Conservation (phyloP, 2,113 vertebrate species). For the Fulmarus glacialis region DNA sequence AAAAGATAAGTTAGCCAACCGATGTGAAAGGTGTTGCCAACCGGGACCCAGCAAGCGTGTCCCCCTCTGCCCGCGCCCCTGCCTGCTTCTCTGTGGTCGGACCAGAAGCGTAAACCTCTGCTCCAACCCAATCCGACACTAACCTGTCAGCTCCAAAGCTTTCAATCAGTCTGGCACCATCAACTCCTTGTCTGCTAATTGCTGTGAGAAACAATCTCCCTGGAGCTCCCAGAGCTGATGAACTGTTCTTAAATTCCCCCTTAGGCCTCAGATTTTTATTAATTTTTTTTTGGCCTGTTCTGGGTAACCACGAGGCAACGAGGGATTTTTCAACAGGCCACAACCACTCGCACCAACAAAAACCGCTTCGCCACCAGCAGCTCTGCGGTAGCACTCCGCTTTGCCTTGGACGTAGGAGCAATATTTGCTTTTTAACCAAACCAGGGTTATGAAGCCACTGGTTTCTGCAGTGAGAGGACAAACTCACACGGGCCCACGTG, state of each 20-base stretch:
- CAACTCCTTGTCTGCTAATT: neutral
- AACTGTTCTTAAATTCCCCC: neutral
- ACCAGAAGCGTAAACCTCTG: neutral
- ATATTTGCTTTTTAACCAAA: neutral
- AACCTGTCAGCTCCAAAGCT: neutral
- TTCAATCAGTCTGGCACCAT: neutral
- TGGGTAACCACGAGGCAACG: neutral
- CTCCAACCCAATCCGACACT: neutral
- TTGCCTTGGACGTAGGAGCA: neutral
- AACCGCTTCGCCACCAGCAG: fast-evolving
- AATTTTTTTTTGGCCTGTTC: neutral
- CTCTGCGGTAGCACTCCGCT: fast-evolving
- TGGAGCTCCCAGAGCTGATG: neutral
- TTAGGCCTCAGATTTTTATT: neutral
- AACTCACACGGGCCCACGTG: fast-evolving
- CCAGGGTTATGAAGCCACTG: neutral
- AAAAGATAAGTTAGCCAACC: neutral
- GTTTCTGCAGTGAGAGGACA: neutral
- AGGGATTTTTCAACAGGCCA: neutral
- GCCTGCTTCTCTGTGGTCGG: neutral
- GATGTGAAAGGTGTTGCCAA: fast-evolving
- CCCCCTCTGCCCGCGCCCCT: neutral
- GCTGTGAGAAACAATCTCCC: neutral
- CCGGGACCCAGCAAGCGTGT: fast-evolving
- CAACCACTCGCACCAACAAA: neutral